These are phyloP conservation scores for Druon quercuslanigerum DNA, from an alignment of 1,140 invertebrate genomes.

Conservation along the genomic window DNA sequence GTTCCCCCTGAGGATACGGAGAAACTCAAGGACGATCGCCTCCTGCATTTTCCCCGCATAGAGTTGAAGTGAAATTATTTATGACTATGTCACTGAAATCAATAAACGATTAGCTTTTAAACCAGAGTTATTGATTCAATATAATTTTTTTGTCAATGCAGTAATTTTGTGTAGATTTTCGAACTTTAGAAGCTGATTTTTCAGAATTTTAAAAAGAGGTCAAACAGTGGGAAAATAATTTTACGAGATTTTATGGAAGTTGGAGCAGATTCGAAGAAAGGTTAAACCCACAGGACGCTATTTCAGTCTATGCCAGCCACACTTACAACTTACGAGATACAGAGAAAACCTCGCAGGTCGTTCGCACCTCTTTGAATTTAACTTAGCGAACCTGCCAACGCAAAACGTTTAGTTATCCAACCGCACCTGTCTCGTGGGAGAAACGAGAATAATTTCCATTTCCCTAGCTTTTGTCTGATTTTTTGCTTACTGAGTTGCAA, in stretches of 20 bases:
- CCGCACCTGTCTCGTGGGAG: constrained; percentile 15
- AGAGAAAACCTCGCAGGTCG: neutral
- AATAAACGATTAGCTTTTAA: no score
- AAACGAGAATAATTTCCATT: neutral
- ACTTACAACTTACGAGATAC: neutral
- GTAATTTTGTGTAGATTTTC: no score
- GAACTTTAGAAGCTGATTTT: neutral
- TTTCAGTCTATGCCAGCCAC: neutral
- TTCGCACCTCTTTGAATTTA: constrained; percentile 23
- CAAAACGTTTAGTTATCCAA: constrained; percentile 16
- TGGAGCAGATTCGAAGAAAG: neutral
- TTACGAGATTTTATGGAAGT: neutral
- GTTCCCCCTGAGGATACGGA: no score
- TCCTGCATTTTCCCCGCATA: no score
- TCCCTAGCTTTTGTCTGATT: constrained; percentile 1
- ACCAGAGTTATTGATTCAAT: no score
- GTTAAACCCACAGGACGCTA: neutral
- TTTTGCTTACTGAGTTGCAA: neutral
- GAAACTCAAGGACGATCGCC: no score
- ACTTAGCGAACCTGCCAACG: constrained; percentile 12
- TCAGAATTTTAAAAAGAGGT: neutral
- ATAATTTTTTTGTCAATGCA: no score
- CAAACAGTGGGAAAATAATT: neutral
- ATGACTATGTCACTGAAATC: no score
- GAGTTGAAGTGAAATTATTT: no score